Percentiles rank a stretch among this genome's conserved stretches.
Evolutionary conservation across 37 sponge, comb jelly and placozoan genomes (phyloP).

Genomic region (Tethya wilhelma): DNA sequence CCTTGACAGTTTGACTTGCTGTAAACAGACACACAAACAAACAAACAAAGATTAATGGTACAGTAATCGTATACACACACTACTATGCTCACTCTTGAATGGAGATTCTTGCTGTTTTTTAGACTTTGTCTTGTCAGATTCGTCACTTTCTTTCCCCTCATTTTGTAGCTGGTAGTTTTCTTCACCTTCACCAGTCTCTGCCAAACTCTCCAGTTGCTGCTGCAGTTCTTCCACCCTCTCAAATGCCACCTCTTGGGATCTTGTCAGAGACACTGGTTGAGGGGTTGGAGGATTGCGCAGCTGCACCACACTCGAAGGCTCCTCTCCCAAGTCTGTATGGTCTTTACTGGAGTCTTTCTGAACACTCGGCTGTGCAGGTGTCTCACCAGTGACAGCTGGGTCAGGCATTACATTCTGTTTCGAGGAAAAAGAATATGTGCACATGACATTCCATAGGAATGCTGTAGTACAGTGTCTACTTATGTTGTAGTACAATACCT

Average conservation of each 20-base stretch:
- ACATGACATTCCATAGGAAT: neutral
- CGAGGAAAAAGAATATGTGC: neutral
- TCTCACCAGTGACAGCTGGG: too few species aligned
- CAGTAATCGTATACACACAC: too few species aligned
- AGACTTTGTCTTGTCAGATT: neutral
- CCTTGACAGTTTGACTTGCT: conserved; percentile 2
- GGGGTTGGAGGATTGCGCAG: neutral
- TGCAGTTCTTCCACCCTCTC: conserved; percentile 10
- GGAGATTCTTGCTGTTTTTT: neutral
- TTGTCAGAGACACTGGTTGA: conserved; percentile 10
- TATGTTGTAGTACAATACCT: conserved; percentile 28
- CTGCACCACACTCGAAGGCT: neutral
- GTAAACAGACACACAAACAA: neutral
- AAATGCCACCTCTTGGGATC: neutral
- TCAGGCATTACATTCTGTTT: too few species aligned
- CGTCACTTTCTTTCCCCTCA: neutral
- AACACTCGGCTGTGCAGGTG: too few species aligned
- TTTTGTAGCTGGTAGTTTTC: neutral
- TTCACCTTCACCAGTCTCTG: neutral
- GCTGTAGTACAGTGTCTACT: neutral
- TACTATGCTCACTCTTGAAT: too few species aligned
- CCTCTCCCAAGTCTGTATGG: neutral
- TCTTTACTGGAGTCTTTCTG: too few species aligned
- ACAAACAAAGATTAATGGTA: too few species aligned
- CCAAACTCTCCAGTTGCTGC: neutral